Evolutionary conservation across 2,113 vertebrate genomes (phyloP).

Genomic region (Aegotheles bennettii): DNA sequence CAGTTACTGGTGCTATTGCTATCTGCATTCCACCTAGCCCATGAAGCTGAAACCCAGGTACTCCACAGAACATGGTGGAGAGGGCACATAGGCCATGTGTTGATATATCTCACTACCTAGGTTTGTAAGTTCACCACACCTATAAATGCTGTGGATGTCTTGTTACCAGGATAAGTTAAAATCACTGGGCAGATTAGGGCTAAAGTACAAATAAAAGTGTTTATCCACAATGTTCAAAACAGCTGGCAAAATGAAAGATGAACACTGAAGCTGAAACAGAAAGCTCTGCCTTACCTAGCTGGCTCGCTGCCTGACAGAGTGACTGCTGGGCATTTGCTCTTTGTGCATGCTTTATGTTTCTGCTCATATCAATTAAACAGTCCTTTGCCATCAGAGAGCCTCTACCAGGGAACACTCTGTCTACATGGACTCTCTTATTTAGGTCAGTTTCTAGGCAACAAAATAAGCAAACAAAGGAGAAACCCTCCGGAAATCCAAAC

Average conservation of each 20-base stretch:
- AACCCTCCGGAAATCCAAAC: slow-evolving; percentile 8
- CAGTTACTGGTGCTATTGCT: not conserved
- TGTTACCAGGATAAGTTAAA: not conserved
- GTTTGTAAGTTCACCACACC: not conserved
- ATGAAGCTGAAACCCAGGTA: not conserved
- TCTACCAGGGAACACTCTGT: not conserved
- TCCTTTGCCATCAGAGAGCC: not conserved
- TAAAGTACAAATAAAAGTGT: not conserved
- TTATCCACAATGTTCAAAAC: not conserved
- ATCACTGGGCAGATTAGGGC: not conserved
- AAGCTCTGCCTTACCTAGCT: not conserved
- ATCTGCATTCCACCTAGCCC: not conserved
- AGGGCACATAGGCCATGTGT: not conserved
- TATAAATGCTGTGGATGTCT: not conserved
- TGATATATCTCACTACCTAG: not conserved
- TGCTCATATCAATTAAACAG: not conserved
- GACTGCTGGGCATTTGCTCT: not conserved
- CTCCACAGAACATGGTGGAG: not conserved
- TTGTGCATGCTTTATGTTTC: not conserved
- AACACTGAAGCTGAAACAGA: not conserved
- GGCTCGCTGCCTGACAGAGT: not conserved
- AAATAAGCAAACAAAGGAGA: slow-evolving; percentile 42
- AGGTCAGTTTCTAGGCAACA: slow-evolving; percentile 46
- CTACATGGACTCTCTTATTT: not conserved
- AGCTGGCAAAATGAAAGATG: not conserved